These are phyloP conservation scores for Drosophila macrospina DNA, from an alignment of 2,888 invertebrate genomes.

Conservation along the genomic window DNA sequence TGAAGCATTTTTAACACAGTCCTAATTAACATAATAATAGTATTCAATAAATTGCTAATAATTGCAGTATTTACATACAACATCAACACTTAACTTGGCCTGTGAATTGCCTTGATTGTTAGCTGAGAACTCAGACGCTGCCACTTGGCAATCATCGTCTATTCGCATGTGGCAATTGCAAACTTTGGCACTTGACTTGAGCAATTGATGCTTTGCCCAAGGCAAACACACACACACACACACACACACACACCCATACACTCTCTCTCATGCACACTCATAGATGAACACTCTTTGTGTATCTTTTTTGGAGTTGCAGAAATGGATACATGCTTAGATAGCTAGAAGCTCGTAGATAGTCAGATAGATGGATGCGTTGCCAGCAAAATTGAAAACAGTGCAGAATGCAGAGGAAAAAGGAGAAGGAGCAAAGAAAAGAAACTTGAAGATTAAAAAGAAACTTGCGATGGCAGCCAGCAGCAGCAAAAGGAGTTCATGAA, in stretches of 20 bases:
- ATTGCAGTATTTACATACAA: not conserved
- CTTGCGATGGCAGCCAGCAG: constrained; percentile 39
- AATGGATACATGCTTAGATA: constrained; percentile 32
- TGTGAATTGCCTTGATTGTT: constrained; percentile 1
- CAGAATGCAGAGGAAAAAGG: not conserved
- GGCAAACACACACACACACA: not conserved
- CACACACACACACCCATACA: constrained; percentile 3
- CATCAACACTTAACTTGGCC: not conserved
- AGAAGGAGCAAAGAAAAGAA: not conserved
- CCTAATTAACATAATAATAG: not conserved
- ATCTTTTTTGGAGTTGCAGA: constrained; percentile 21
- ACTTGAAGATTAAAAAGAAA: constrained; percentile 57
- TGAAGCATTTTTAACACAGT: not conserved
- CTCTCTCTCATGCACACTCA: too few relatives aligned
- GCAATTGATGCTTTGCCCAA: constrained; percentile 42
- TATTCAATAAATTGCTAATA: not conserved
- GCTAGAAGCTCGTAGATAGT: constrained; percentile 26
- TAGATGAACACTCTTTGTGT: not conserved
- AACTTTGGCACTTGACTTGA: constrained; percentile 54
- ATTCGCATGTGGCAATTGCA: constrained; percentile 42
- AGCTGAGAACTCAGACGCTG: constrained; percentile 7
- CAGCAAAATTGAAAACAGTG: constrained; percentile 52
- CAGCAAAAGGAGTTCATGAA: constrained; percentile 56
- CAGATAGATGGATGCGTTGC: constrained; percentile 38
- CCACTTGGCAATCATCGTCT: constrained; percentile 41